Percentiles rank a stretch among this genome's conserved stretches.
These are phyloP conservation scores for Augochlora pura DNA, from an alignment of 1,140 invertebrate genomes.

Conservation along the genomic window DNA sequence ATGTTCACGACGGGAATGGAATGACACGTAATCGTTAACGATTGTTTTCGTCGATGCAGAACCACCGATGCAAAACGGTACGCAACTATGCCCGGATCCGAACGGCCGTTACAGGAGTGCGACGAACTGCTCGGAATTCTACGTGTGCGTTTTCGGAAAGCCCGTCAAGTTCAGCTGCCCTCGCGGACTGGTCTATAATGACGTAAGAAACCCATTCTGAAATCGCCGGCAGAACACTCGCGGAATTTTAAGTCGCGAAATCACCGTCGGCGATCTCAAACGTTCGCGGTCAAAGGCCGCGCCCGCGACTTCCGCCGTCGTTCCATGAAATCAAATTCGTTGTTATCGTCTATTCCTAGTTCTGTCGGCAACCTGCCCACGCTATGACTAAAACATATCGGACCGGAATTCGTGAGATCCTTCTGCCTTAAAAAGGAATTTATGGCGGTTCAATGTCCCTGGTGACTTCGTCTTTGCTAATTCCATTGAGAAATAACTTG, in stretches of 20 bases:
- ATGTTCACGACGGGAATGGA: too few relatives aligned
- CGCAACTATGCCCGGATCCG: constrained; percentile 75
- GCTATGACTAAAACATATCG: background rate
- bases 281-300: constrained; percentile 10
- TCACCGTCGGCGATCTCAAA: background rate
- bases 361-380: too few relatives aligned
- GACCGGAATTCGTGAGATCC: background rate
- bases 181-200: constrained; percentile 83
- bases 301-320: background rate
- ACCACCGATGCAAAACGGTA: constrained; percentile 75
- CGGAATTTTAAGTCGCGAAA: constrained; percentile 52
- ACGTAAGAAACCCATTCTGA: constrained; percentile 78
- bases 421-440: too few relatives aligned
- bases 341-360: background rate
- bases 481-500: too few relatives aligned
- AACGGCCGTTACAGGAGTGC: constrained; percentile 83
- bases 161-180: constrained; percentile 84
- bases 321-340: constrained; percentile 25
- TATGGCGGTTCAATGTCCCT: too few relatives aligned
- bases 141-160: constrained; percentile 81
- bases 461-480: too few relatives aligned
- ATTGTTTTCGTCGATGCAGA: constrained; percentile 61
- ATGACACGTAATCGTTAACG: too few relatives aligned
- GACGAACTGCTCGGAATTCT: constrained; percentile 85
- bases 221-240: background rate